Evolutionary conservation across 2,113 vertebrate species (phyloP), one percentile per base, ranked within the genome.

Genomic region (Tringa solitaria): DNA sequence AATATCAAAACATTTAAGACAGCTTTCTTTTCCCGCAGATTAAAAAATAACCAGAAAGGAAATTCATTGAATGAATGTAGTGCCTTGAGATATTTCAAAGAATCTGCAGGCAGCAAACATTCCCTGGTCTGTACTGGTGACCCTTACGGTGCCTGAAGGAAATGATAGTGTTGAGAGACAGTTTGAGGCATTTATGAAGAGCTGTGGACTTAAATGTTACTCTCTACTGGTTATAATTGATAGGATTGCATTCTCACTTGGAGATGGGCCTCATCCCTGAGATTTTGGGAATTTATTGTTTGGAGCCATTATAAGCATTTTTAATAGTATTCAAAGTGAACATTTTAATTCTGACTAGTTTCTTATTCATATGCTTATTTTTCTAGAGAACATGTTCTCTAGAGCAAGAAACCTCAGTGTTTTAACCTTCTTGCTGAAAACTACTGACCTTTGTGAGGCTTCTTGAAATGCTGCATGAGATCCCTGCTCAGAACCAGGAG

Each of bases 1-100:
- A n/a, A 67, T 91, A 97, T 72, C 19, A 92, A 90, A 96, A 86
- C 53, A n/a, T 43, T 89, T 30, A 72, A 63, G n/a, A 57, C 39
- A 45, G 45, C 61, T 89, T 78, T 78, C 13, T 84, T 89, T 89
- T 81, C 64, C 65, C 13, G 12, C 30, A 78, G 35, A 84, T 88
- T 78, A 87, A 91, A 95, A 72, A 91, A 33, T 41, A 93, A 14
- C 14, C 30, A 56, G 46, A 94, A 92, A 64, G 41, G 37, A 89
- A 87, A 87, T 68, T 24, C 11, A 48, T 30, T 81, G 84, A 61
- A 53, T 17, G 70, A 59, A 87, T 63, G 86, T 84, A 69, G 24
- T 69, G 27, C 81, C 56, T 96, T 95, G 61, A 75, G 93, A 82
- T 84, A 79, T 80, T 50, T 73, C 37, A 59, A 67, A 95, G 81